These are phyloP conservation scores for Erebia aethiops DNA, from an alignment of 2,888 invertebrate species.

Conservation along the genomic window DNA sequence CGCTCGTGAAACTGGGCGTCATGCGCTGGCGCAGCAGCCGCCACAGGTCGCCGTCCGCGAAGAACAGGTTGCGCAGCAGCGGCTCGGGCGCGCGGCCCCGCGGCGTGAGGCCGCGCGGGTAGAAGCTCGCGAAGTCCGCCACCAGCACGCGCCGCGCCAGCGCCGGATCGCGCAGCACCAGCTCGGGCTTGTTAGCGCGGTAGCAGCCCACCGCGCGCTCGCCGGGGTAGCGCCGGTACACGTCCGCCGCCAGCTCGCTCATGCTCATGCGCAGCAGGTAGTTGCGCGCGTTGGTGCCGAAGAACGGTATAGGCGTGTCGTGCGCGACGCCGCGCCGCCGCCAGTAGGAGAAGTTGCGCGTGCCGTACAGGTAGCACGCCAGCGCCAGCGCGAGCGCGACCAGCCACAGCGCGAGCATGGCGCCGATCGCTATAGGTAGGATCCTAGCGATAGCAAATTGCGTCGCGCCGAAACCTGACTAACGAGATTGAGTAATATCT, in stretches of 20 bases:
- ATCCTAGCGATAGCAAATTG: too few relatives aligned
- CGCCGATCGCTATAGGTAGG: background rate
- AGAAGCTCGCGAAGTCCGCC: slow-evolving; percentile 59
- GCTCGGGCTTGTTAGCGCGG: slow-evolving; percentile 52
- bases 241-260: slow-evolving; percentile 51
- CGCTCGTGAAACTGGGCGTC: slow-evolving; percentile 62
- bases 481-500: background rate
- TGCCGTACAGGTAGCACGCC: slow-evolving; percentile 45
- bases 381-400: background rate
- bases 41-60: slow-evolving; percentile 64
- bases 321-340: slow-evolving; percentile 54
- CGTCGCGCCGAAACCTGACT: background rate
- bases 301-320: slow-evolving; percentile 55
- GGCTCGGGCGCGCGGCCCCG: slow-evolving; percentile 54
- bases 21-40: slow-evolving; percentile 61
- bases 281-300: slow-evolving; percentile 56
- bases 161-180: slow-evolving; percentile 61
- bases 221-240: slow-evolving; percentile 58
- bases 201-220: slow-evolving; percentile 61
- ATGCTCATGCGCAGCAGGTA: slow-evolving; percentile 53
- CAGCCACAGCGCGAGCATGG: slow-evolving; percentile 2
- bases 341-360: slow-evolving; percentile 57
- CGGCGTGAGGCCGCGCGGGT: slow-evolving; percentile 54
- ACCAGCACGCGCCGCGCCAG: slow-evolving; percentile 56
- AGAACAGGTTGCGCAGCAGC: slow-evolving; percentile 59